Conservation (phyloP, 2,888 invertebrate species). For the Drosophila buzzatii region DNA sequence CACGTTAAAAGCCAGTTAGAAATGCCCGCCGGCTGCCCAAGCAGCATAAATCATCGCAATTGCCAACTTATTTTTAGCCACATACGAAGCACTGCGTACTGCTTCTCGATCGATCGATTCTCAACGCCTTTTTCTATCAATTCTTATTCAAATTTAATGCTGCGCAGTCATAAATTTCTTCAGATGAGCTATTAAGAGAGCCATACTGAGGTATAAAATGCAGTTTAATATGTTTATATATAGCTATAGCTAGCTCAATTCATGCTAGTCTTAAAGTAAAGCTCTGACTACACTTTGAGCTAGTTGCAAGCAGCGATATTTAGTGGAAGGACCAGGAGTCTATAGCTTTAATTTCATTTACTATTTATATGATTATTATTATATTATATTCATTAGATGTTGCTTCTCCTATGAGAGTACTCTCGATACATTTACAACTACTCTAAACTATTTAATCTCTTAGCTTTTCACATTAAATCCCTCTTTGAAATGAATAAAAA, state of each 20-base stretch:
- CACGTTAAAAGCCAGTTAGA: conserved; percentile 20
- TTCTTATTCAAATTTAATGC: conserved; percentile 8
- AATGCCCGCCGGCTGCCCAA: conserved; percentile 17
- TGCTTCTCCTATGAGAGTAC: neutral
- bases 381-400: no score
- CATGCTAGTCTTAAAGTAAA: neutral
- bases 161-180: neutral
- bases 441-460: neutral
- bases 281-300: neutral
- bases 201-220: neutral
- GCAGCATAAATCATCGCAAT: conserved; percentile 28
- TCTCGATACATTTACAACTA: neutral
- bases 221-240: neutral
- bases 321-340: no score
- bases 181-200: neutral
- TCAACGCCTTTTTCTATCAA: conserved; percentile 4
- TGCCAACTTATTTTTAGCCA: conserved; percentile 6
- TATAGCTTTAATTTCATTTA: no score
- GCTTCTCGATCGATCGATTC: neutral
- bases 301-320: neutral
- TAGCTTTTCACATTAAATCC: neutral
- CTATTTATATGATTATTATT: no score
- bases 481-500: conserved; percentile 12
- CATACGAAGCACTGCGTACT: neutral
- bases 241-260: neutral